Conservation (phyloP, 2,797 vertebrate species). For the Lagocephalus sceleratus region DNA sequence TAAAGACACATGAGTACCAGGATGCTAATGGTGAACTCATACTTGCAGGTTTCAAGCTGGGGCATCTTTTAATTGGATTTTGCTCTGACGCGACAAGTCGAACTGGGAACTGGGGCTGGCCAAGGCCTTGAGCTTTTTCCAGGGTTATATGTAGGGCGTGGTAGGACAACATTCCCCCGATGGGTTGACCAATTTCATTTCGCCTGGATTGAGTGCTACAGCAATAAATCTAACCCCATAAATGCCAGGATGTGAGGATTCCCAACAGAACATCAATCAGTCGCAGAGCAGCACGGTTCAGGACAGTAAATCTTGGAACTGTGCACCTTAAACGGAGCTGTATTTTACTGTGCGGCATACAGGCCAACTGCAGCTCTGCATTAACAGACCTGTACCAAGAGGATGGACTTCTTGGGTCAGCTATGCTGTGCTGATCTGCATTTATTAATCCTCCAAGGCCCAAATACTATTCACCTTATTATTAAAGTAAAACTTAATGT, state of each 20-base stretch:
- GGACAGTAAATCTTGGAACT: no score
- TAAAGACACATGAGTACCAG: neutral
- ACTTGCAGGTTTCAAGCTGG: neutral
- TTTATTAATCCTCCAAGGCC: conserved; percentile 53
- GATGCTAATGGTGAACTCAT: neutral
- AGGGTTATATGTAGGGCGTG: neutral
- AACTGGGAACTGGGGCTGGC: neutral
- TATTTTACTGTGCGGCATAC: no score
- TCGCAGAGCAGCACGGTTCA: no score
- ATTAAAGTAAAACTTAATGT: conserved; percentile 37
- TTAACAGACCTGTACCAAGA: no score
- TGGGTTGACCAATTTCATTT: no score
- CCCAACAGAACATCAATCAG: no score
- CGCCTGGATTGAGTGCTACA: no score
- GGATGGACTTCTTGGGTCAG: no score
- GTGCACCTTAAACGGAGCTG: no score
- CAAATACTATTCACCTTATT: conserved; percentile 48
- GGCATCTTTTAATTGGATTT: neutral
- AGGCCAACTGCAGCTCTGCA: no score
- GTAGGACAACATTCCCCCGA: neutral
- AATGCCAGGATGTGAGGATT: neutral
- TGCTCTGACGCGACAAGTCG: neutral
- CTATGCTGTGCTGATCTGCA: neutral
- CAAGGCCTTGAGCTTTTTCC: neutral
- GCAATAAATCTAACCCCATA: no score